Evolutionary conservation across 2,888 invertebrate species (phyloP), one percentile per base, ranked within the genome.

Genomic region (Harpagoxenus sublaevis): DNA sequence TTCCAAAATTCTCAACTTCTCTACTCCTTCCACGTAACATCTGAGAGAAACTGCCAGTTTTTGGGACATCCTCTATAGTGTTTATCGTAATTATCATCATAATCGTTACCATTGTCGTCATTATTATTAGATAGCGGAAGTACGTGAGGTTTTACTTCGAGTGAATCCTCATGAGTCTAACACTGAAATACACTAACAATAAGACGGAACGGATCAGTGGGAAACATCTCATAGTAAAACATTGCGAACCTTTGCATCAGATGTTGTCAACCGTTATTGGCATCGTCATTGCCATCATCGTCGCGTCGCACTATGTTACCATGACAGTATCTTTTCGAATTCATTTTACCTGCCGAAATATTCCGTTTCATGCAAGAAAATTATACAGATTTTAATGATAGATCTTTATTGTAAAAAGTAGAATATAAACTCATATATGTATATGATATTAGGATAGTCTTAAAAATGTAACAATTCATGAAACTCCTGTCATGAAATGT

Each of bases 341-440:
- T 79, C 1, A 68, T 10, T 60, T 79, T 48, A 79, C 1, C 23
- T 35, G 23, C n/a, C 12, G 10, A 71, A 18, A 48, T 48, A 60
- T 70, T 71, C 18, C 1, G 57, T 79, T 71, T 60, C 15, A 71
- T 23, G 23, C 57, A 79, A 55, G 45, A 23, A 28, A 23, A 23
- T 45, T 79, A 71, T 79, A 71, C 23, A 71, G 23, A 79, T 71
- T 71, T 79, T 79, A 79, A 79, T 9, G 39, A 71, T 79, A 79
- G 48, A 71, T 60, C 79, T 79, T 71, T 71, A 79, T 48, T 79
- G 71, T 79, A 79, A 79, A 79, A 79, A 79, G 35, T 79, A 71
- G 79, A 71, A 71, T 79, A 60, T 79, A 60, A 78, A 66, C 15
- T 60, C 79, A 79, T 79, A 79, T 71, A 79, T 79, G 79, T 79